phyloP scores from a whole-genome alignment of 2,113 vertebrate genomes.

The Gallinago undulata region DNA sequence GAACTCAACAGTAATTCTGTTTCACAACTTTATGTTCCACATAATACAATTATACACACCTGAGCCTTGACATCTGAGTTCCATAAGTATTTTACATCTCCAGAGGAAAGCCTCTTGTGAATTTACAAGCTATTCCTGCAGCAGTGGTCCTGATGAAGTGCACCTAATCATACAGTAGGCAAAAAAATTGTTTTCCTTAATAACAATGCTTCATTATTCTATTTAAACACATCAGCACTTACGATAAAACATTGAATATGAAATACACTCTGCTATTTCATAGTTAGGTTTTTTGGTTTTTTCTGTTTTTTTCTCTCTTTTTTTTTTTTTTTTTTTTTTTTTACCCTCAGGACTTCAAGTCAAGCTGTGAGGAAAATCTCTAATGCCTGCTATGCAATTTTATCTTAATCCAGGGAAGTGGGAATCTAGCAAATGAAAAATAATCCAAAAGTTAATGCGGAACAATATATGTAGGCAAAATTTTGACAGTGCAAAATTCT shows the following conservation, averaged over 20 bases:
- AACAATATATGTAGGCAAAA: constrained; percentile 27
- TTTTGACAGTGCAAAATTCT: background rate
- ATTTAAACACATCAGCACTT: constrained; percentile 9
- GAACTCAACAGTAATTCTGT: constrained; percentile 16
- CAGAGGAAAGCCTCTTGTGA: constrained; percentile 25
- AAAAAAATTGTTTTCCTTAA: background rate
- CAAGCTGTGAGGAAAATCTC: constrained; percentile 57
- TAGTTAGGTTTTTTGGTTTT: background rate
- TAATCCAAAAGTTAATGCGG: constrained; percentile 16
- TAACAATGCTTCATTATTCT: background rate
- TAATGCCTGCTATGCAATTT: constrained; percentile 35
- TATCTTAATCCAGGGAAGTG: constrained; percentile 48
- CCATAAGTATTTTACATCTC: constrained; percentile 20
- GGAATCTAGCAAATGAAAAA: constrained; percentile 34
- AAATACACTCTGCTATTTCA: background rate
- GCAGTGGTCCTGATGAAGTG: background rate
- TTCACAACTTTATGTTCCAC: constrained; percentile 42
- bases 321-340: background rate
- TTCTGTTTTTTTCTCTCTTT: fast-evolving
- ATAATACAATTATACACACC: constrained; percentile 49
- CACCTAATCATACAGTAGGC: background rate
- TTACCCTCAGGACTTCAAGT: background rate
- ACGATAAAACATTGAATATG: background rate
- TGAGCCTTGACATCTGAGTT: constrained; percentile 15
- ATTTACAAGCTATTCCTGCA: constrained; percentile 17